Base-by-base conservation (phyloP, 2,113 vertebrate species). In the Arizona elegans region DNA sequence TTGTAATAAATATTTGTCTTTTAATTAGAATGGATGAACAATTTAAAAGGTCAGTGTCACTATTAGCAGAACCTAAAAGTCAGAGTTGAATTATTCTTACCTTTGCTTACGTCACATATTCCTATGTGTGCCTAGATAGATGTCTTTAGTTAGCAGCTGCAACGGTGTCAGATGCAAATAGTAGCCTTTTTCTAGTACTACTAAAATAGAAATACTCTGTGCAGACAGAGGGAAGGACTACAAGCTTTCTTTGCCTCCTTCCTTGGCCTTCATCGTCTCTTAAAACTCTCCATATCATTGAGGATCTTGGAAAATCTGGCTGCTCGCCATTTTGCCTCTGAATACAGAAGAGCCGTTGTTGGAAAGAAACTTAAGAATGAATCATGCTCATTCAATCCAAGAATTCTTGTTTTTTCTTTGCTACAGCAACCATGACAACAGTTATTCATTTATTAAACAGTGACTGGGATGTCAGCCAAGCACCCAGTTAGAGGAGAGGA, bases 361-460 rank as follows among this genome's bases (percentile, higher is more conserved):
- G 0, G 11, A 81, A 81, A 17, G 19, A 88, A 81, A 50, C 9
- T 58, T 86, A 70, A 55, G 58, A 91, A 62, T 38, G 53, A 58
- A 56, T 29, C 85, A 19, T 56, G 59, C 85, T 91, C 52, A 81
- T n/a, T 56, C 38, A 17, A 55, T 53, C 38, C 26, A 43, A 92
- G 59, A 0, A 0, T 90, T 90, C 59, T 92, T 95, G 59, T 93
- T 95, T 94, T 92, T 95, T 90, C 92, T 88, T 94, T 89, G 65
- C 13, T 87, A 55, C 2, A 33, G 96, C 85, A 93, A 91, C 94
- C 94, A 95, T 94, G 92, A 95, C 94, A 97, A 96, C 96, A 91
- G 93, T 1, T 6, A 1, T 7, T 94, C 91, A 65, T 15, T 52
- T 56, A 93, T 29, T 52, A 43, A 90, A 94, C 90, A 7, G 87